phyloP scores from a whole-genome alignment of 2,113 vertebrate genomes.

The Spheniscus mendiculus region DNA sequence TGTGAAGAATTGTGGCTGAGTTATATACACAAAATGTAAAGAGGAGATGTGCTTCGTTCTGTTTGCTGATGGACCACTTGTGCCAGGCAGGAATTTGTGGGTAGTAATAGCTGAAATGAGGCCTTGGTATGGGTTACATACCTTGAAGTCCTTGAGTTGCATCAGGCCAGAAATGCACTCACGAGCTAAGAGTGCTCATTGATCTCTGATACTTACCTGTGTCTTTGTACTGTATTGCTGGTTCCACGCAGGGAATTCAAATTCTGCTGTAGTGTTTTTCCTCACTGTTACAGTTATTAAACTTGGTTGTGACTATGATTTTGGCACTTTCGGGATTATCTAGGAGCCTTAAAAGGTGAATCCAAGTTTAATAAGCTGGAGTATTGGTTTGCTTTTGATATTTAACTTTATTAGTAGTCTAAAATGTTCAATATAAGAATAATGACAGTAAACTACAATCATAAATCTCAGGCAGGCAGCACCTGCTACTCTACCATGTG shows the following conservation, averaged over 20 bases:
- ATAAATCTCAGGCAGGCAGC: neutral
- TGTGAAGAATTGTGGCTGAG: neutral
- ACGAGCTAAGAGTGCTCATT: neutral
- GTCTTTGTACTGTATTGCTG: neutral
- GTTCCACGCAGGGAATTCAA: neutral
- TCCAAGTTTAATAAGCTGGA: neutral
- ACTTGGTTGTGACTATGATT: neutral
- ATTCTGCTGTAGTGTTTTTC: neutral
- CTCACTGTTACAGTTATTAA: neutral
- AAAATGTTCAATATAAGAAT: neutral
- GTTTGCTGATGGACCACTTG: neutral
- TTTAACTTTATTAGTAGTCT: neutral
- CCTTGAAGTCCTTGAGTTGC: neutral
- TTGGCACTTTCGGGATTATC: neutral
- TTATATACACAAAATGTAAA: neutral
- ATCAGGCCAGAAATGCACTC: neutral
- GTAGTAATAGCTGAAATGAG: neutral
- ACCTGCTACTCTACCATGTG: neutral
- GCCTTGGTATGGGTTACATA: neutral
- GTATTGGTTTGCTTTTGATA: neutral
- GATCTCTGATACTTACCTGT: neutral
- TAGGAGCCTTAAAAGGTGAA: neutral
- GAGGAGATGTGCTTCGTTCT: neutral
- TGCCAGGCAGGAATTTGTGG: neutral
- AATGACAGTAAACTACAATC: neutral